Conservation (phyloP, 2,797 vertebrate species). For the Pseudomugil tenellus region DNA sequence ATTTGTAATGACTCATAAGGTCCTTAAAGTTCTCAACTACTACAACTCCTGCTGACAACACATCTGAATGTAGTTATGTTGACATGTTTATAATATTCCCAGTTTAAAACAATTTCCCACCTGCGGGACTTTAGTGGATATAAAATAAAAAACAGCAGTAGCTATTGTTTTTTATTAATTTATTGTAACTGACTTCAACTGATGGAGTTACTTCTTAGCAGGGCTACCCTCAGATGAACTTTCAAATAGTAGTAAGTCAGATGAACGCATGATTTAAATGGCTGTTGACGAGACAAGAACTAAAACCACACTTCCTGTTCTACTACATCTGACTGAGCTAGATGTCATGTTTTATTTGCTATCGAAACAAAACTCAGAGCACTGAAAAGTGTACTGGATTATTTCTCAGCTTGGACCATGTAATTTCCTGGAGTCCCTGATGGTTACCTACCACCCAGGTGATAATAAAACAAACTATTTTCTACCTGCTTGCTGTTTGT, state of each 20-base stretch:
- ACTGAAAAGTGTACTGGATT: background rate
- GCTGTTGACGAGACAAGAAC: background rate
- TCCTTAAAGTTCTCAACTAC: background rate
- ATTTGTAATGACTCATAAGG: background rate
- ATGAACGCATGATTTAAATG: background rate
- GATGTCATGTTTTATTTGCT: background rate
- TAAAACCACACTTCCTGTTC: background rate
- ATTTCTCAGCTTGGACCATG: background rate
- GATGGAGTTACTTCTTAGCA: too few relatives aligned
- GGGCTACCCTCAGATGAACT: background rate
- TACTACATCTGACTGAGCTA: background rate
- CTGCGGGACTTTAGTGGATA: too few relatives aligned
- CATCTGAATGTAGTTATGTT: background rate
- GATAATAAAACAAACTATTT: background rate
- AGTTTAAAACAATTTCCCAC: too few relatives aligned
- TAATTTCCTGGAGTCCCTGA: background rate
- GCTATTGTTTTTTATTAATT: background rate
- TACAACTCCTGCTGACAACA: background rate
- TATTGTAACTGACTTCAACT: background rate
- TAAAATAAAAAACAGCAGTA: background rate
- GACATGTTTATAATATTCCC: slow-evolving; percentile 9
- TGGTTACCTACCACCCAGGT: background rate
- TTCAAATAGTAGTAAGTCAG: background rate
- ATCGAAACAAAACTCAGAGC: background rate
- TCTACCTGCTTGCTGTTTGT: background rate